Evolutionary conservation across 1,140 invertebrate genomes (phyloP).

Genomic region (Meloidogyne hapla): DNA sequence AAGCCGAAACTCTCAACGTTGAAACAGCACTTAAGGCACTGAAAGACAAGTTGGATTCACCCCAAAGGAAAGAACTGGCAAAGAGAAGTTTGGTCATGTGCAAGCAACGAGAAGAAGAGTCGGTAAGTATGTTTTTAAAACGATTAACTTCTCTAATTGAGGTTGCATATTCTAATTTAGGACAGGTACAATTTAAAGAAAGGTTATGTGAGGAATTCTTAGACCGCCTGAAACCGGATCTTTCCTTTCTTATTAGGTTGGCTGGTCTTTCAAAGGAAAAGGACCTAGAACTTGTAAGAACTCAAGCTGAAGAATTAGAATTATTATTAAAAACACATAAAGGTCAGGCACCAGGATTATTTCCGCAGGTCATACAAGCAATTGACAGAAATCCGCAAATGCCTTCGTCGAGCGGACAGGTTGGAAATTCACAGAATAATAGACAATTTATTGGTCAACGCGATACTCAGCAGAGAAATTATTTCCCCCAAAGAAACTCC

Average conservation of each 20-base stretch:
- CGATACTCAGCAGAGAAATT: neutral
- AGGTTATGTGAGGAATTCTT: no score
- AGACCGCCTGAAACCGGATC: neutral
- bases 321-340: slow-evolving; percentile 9
- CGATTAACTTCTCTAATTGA: no score
- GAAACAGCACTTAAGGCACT: no score
- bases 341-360: slow-evolving; percentile 5
- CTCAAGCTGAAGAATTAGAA: neutral
- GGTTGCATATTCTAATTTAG: no score
- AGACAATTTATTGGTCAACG: neutral
- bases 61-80: neutral
- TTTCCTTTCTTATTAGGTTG: slow-evolving; percentile 4
- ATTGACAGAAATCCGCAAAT: neutral
- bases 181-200: neutral
- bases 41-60: no score
- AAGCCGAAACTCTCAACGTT: no score
- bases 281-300: slow-evolving; percentile 5
- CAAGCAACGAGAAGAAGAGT: no score
- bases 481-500: neutral
- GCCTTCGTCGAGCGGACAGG: neutral
- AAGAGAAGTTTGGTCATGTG: no score
- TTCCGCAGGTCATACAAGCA: neutral
- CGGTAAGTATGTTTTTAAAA: no score
- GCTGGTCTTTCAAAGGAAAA: neutral
- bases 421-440: neutral